Base-by-base conservation (phyloP, 2,797 vertebrate genomes). In the Sebastes variabilis region DNA sequence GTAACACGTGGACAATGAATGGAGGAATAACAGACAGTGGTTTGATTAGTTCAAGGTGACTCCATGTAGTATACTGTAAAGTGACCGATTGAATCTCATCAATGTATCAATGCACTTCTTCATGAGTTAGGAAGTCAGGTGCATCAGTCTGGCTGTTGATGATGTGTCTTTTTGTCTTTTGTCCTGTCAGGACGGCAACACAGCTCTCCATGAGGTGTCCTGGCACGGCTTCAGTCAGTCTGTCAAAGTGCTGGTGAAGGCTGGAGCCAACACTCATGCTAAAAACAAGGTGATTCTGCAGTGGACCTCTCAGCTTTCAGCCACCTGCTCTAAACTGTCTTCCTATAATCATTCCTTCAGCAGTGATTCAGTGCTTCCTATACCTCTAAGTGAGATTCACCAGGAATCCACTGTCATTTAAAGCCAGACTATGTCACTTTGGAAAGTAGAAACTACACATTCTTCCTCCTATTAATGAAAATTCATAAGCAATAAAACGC, bases 191-290 rank as follows among this genome's bases (percentile, higher is more conserved):
- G 97, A 98, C 29, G 98, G 98, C 5, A 99, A 98, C 89, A 97
- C 98, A 0, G 97, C 97, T 58, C 96, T 99, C 36, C 98, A 99
- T 3, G 98, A 99, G 93, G 97, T 97, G 1, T 96, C 96, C 54
- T 99, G 98, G 98, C 98, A 99, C 4, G 98, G 98, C 60, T 99
- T 98, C 95, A 98, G 97, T 84, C 98, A 97, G 90, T 97, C 97
- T 2, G 97, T 97, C 91, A 98, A 98, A 93, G 95, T 98, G 86
- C 96, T 99, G 7, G 96, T 99, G 94, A 99, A 99, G 94, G 97
- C 97, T n/a, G 98, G 98, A 82, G 97, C 97, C 88, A 99, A 98
- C 0, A 96, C 97, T 80, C 97, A 99, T 25, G 97, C 97, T 82
- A 99, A 96, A 89, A 99, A 99, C 95, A 98, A 99, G 97, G 98